Percentiles rank a stretch among this genome's conserved stretches.
These are phyloP conservation scores for Catocala nupta DNA, from an alignment of 2,888 invertebrate species.

Conservation along the genomic window DNA sequence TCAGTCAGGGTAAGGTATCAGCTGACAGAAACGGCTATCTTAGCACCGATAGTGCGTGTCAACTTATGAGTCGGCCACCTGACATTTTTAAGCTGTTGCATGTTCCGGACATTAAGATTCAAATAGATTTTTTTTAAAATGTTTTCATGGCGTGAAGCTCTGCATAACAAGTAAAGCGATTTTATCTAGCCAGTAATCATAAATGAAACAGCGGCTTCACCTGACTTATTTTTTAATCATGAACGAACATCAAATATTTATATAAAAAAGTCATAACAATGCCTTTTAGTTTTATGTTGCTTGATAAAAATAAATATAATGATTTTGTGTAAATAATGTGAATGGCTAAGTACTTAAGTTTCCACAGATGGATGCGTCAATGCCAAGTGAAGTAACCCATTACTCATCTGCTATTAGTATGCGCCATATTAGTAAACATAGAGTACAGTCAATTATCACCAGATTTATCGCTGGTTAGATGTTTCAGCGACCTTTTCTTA, in stretches of 20 bases:
- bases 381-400: constrained; percentile 12
- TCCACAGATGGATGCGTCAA: constrained; percentile 6
- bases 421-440: constrained; percentile 23
- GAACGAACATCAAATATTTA: background rate
- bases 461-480: constrained; percentile 21
- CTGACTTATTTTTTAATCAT: constrained; percentile 2
- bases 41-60: background rate
- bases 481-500: constrained; percentile 16
- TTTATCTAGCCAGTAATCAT: background rate
- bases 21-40: constrained; percentile 5
- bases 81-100: background rate
- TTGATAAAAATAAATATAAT: background rate
- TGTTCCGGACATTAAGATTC: background rate
- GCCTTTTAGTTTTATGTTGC: background rate
- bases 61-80: background rate
- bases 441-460: constrained; percentile 22
- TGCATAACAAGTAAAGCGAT: no score
- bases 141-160: no score
- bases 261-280: background rate
- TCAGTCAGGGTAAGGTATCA: constrained; percentile 2
- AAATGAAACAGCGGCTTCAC: constrained; percentile 1
- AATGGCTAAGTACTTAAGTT: no score
- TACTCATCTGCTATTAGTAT: constrained; percentile 13
- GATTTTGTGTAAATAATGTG: no score
- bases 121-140: background rate